Base-by-base conservation (phyloP, 2,113 vertebrate species). In the Scopus umbretta region DNA sequence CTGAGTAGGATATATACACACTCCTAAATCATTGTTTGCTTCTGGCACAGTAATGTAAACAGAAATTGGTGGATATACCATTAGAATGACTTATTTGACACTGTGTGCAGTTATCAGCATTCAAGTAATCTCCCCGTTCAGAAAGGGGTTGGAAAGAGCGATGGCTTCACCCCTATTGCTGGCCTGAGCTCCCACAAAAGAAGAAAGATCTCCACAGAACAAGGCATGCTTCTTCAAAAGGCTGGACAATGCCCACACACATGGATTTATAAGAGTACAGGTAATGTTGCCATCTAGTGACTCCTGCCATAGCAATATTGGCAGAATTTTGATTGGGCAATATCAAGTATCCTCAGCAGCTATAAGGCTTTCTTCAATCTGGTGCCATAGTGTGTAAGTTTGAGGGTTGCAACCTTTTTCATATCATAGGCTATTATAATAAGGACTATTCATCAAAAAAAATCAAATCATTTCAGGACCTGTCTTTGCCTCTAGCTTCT, bases 221-320 rank as follows among this genome's bases (percentile, higher is more conserved):
- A 90, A 86, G 52, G 32, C 7, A 40, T 3, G 1, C 40, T 88
- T 92, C 78, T 88, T 56, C 75, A 49, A 56, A 67, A 66, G 32
- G 32, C 42, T 80, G 68, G 78, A 80, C 88, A 96, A 88, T 40
- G 47, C 55, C 58, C 43, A 30, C 27, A 84, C 11, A 30, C 34
- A 26, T 36, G 43, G 38, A 78, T 61, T 89, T 61, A 32, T 86
- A 92, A 81, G 86, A 94, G 42, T 47, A 92, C 95, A 96, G 92
- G 94, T 96, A 95, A 93, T 88, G 71, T 97, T 97, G 95, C 88
- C 92, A 94, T 50, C 96, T 96, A 95, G 92, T 94, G 95, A 93
- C 90, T 96, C 75, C 80, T 93, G 55, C 71, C 90, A 80, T 11
- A 86, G 38, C 68, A 90, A 62, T 88, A 74, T 88, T 83, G 80